These are phyloP conservation scores for Macrophya annulata DNA, from an alignment of 2,888 invertebrate genomes.

Conservation along the genomic window DNA sequence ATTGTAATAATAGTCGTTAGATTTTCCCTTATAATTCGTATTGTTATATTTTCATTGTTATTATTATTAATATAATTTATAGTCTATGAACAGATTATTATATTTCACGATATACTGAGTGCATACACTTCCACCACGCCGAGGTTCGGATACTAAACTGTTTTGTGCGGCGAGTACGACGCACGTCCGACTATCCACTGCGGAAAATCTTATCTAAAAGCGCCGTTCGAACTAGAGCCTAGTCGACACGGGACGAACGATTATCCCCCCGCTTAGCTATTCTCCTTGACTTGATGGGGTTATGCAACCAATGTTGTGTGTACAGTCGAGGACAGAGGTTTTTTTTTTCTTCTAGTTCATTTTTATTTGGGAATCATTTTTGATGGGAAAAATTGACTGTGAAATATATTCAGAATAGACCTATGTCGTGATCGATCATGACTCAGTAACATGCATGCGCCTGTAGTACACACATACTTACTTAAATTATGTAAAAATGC, in stretches of 20 bases:
- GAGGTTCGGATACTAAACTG: conserved; percentile 23
- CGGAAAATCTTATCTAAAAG: conserved; percentile 39
- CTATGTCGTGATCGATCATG: neutral
- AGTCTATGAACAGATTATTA: neutral
- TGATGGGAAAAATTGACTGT: neutral
- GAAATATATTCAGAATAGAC: neutral
- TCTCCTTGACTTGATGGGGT: conserved; percentile 32
- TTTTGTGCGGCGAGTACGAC: conserved; percentile 19
- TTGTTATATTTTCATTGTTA: neutral
- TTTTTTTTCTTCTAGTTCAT: neutral
- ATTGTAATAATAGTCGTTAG: neutral
- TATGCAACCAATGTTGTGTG: conserved; percentile 45
- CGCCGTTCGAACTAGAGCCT: conserved; percentile 23
- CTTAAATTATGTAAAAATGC: neutral
- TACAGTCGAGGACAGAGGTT: conserved; percentile 29
- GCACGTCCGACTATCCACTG: conserved; percentile 35
- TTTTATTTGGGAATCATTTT: neutral
- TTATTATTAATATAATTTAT: conserved; percentile 7
- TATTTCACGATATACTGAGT: neutral
- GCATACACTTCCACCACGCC: neutral
- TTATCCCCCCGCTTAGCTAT: conserved; percentile 28
- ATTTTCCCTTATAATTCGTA: neutral
- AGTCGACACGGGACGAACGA: conserved; percentile 20
- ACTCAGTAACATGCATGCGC: neutral
- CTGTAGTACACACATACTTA: neutral